Evolutionary conservation across 1,140 invertebrate genomes (phyloP).

Genomic region (Euwallacea similis): DNA sequence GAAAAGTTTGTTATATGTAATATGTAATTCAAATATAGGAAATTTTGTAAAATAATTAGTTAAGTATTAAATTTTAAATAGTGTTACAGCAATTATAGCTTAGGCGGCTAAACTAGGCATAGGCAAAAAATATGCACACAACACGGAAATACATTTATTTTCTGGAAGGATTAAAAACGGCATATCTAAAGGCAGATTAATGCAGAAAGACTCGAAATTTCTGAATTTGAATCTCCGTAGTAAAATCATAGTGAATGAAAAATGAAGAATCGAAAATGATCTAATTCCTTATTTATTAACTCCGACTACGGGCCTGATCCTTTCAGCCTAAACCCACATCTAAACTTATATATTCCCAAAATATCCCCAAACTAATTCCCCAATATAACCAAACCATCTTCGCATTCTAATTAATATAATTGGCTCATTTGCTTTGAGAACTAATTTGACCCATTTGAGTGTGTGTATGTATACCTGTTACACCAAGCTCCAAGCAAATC

Average conservation of each 20-base stretch:
- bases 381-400: background rate
- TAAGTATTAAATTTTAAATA: background rate
- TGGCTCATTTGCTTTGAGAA: constrained; percentile 15
- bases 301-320: background rate
- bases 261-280: background rate
- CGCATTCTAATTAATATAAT: constrained; percentile 9
- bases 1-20: background rate
- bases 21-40: background rate
- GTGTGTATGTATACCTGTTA: constrained; percentile 11
- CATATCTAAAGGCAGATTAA: too few relatives aligned
- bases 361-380: constrained; percentile 4
- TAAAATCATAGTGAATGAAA: background rate
- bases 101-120: too few relatives aligned
- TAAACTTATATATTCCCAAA: background rate
- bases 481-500: constrained; percentile 4
- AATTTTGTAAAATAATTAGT: background rate
- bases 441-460: constrained; percentile 9
- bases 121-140: too few relatives aligned
- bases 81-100: background rate
- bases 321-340: background rate
- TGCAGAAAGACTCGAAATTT: too few relatives aligned
- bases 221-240: background rate
- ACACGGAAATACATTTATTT: too few relatives aligned
- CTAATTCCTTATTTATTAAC: background rate
- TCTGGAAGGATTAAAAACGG: too few relatives aligned